Evolutionary conservation across 2,888 invertebrate genomes (phyloP), one percentile per base, ranked within the genome.

Genomic region (Holacanthella duospinosa): DNA sequence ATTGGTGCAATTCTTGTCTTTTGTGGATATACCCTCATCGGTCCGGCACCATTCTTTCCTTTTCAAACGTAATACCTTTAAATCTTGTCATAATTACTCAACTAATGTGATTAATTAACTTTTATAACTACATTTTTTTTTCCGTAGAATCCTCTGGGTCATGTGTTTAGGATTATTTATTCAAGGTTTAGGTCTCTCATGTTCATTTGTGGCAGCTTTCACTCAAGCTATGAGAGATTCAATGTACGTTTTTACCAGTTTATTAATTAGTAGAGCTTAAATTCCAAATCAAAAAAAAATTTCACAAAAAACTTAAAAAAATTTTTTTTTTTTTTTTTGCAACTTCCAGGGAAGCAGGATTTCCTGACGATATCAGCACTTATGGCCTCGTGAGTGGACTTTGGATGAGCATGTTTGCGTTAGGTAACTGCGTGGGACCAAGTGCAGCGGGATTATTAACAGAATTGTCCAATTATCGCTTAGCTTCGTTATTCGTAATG

Each of bases 371-470:
- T 65, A 81, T 93, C 68, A 88, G 90, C 75, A 93, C 93, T 0
- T 93, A 90, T 75, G 93, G 92, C 0, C 79, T 93, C 48, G 87
- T 93, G 12, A 91, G 92, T 0, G 93, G 92, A 0, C 81, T 93
- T 73, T 93, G 92, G 87, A 92, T 92, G 1, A 90, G 90, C 1
- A 85, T 88, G 0, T 91, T 93, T 74, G 91, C 93, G 0, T 79
- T 93, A 12, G 93, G 93, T 0, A 89, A 89, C 0, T 90, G 89
- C 77, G 84, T 89, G 59, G 90, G 90, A 0, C 60, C 60, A 28
- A 27, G 29, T 29, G 58, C 24, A 19, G 24, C 29, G 28, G 58
- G 58, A 24, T 25, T 29, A 6, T 36, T 58, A 16, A 29, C 25
- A 29, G 19, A 58, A 9, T 4, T 36, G 12, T 25, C 29, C 24